A percentile compares a stretch with the other conserved stretches of the same genome.
phyloP scores from a whole-genome alignment of 2,888 invertebrate genomes.

The Mesorhabditis belari region DNA sequence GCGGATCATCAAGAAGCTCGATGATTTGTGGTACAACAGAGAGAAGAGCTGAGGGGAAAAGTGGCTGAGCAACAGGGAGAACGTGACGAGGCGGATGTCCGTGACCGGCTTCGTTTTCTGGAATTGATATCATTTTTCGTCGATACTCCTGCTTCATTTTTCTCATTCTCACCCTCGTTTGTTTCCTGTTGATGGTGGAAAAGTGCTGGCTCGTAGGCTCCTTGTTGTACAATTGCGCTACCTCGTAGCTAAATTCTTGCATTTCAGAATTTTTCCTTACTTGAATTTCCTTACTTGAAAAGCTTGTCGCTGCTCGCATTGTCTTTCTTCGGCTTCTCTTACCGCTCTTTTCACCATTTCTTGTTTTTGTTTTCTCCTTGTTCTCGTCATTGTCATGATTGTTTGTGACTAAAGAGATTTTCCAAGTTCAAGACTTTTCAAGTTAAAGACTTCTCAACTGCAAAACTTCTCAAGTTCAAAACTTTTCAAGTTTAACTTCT shows the following conservation, averaged over 20 bases:
- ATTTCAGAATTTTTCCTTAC: neutral
- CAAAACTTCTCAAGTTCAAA: no score
- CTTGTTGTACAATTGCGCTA: slow-evolving; percentile 86
- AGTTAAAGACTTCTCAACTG: neutral
- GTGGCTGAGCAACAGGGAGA: slow-evolving; percentile 80
- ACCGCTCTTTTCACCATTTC: slow-evolving; percentile 91
- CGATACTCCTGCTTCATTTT: neutral
- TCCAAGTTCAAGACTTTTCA: neutral
- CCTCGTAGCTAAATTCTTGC: slow-evolving; percentile 74
- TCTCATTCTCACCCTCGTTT: slow-evolving; percentile 17
- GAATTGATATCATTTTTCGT: neutral
- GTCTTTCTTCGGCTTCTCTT: slow-evolving; percentile 86
- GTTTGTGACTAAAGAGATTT: slow-evolving; percentile 50
- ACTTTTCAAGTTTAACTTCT: neutral
- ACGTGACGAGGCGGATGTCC: slow-evolving; percentile 57
- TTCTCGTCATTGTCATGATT: slow-evolving; percentile 89
- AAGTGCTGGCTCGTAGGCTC: slow-evolving; percentile 87
- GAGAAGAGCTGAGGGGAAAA: slow-evolving; percentile 93
- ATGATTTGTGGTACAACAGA: slow-evolving; percentile 91
- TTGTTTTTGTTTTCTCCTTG: slow-evolving; percentile 95
- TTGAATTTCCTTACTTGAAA: neutral
- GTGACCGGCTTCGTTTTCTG: slow-evolving; percentile 35
- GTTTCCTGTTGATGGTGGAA: slow-evolving; percentile 62
- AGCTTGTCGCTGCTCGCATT: slow-evolving; percentile 38
- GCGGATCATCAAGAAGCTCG: slow-evolving; percentile 85